phyloP scores from a whole-genome alignment of 2,888 invertebrate genomes.

The Epinotia demarniana region DNA sequence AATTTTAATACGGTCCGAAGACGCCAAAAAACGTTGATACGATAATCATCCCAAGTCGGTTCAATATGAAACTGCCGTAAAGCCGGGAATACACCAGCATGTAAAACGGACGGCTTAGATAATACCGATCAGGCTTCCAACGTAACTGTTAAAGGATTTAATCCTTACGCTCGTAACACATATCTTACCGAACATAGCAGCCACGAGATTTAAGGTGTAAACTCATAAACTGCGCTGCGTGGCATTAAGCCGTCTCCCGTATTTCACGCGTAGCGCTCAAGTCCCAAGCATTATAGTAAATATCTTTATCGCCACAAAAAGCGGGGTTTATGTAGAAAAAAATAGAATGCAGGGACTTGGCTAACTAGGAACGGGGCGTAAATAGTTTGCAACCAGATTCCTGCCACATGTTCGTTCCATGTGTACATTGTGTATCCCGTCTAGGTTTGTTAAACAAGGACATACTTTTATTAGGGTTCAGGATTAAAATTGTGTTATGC shows the following conservation, averaged over 20 bases:
- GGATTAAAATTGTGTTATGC: too few relatives aligned
- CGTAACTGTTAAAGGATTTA: neutral
- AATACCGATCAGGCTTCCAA: too few relatives aligned
- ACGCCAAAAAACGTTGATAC: too few relatives aligned
- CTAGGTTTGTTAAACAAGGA: too few relatives aligned
- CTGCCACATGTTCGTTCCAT: neutral
- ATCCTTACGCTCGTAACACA: neutral
- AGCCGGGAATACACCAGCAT: too few relatives aligned
- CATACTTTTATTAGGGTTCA: too few relatives aligned
- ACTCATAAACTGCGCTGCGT: conserved; percentile 38
- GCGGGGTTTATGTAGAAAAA: conserved; percentile 3
- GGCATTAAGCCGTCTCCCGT: conserved; percentile 36
- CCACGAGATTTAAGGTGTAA: conserved; percentile 38
- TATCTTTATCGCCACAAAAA: conserved; percentile 40
- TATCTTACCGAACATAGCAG: conserved; percentile 2
- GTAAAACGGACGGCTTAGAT: too few relatives aligned
- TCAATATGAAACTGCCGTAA: too few relatives aligned
- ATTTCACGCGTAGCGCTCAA: conserved; percentile 35
- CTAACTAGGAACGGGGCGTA: neutral
- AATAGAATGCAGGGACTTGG: neutral
- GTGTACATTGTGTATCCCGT: too few relatives aligned
- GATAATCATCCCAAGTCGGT: too few relatives aligned
- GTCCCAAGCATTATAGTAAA: conserved; percentile 36
- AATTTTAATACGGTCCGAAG: neutral
- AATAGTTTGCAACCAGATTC: neutral